These are phyloP conservation scores for Scaptomyza graminum DNA, from an alignment of 1,140 invertebrate genomes.

Conservation along the genomic window DNA sequence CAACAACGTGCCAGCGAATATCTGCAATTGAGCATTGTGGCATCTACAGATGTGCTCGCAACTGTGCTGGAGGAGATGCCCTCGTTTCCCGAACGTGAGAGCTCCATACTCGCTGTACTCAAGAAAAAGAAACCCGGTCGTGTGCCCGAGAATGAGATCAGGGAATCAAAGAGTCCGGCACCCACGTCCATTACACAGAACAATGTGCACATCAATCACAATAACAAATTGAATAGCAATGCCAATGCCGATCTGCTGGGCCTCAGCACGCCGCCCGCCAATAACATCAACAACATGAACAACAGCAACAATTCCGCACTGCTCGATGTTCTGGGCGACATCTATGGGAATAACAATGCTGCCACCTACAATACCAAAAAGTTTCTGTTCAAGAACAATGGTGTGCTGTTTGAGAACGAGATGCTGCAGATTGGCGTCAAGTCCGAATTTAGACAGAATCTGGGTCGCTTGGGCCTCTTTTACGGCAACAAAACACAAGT, in stretches of 20 bases:
- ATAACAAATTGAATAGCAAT: slow-evolving; percentile 84
- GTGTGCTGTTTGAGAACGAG: slow-evolving; percentile 99
- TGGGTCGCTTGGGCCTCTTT: slow-evolving; percentile 97
- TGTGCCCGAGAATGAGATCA: slow-evolving; percentile 92
- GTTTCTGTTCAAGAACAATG: slow-evolving; percentile 98
- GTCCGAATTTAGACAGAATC: slow-evolving; percentile 97
- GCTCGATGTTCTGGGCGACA: slow-evolving; percentile 95
- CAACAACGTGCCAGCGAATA: slow-evolving; percentile 99
- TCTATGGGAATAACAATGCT: slow-evolving; percentile 89
- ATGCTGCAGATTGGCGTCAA: slow-evolving; percentile 99
- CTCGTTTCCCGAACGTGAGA: slow-evolving; percentile 99
- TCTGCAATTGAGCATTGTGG: slow-evolving; percentile 97
- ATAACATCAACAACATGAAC: slow-evolving; percentile 86
- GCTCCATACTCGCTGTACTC: slow-evolving; percentile 97
- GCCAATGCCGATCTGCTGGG: slow-evolving; percentile 92
- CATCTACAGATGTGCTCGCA: slow-evolving; percentile 98
- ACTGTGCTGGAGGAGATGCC: slow-evolving; percentile 99
- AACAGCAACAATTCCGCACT: slow-evolving; percentile 85
- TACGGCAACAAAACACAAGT: slow-evolving; percentile 99
- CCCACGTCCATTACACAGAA: slow-evolving; percentile 84
- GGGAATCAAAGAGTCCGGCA: slow-evolving; percentile 91
- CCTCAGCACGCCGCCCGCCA: slow-evolving; percentile 91
- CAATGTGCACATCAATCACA: slow-evolving; percentile 84
- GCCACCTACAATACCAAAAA: slow-evolving; percentile 93
- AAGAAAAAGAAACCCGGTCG: slow-evolving; percentile 99